Evolutionary conservation across 2,797 vertebrate species (phyloP).

Genomic region (Notolepis coatsorum): DNA sequence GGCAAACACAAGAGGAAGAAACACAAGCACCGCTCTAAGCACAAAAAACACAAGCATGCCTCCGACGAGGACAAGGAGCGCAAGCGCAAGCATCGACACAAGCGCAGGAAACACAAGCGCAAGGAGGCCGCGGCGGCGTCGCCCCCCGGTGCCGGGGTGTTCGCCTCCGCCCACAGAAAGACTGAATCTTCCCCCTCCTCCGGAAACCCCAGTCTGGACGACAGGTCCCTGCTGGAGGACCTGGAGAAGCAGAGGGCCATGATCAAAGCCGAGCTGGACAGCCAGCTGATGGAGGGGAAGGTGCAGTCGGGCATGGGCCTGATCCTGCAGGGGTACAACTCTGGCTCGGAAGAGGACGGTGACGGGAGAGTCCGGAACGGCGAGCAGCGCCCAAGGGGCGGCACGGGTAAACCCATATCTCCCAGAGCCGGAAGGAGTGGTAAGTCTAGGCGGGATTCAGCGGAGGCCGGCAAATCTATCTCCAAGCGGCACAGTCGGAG

Average conservation of each 20-base stretch:
- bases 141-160: constrained; percentile 8
- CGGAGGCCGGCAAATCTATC: constrained; percentile 85
- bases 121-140: constrained; percentile 84
- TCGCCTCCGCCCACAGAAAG: constrained; percentile 65
- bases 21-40: constrained; percentile 98
- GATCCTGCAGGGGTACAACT: constrained; percentile 97
- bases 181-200: constrained; percentile 73
- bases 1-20: constrained; percentile 98
- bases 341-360: constrained; percentile 96
- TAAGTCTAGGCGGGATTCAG: constrained; percentile 89
- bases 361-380: constrained; percentile 92
- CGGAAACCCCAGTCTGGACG: constrained; percentile 89
- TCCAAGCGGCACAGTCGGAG: constrained; percentile 90
- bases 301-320: constrained; percentile 97
- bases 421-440: constrained; percentile 73
- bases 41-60: constrained; percentile 98
- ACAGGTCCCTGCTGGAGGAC: constrained; percentile 95
- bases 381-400: constrained; percentile 84
- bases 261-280: constrained; percentile 99
- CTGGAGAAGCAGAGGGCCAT: constrained; percentile 98
- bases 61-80: constrained; percentile 95
- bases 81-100: constrained; percentile 96
- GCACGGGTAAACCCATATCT: constrained; percentile 73
- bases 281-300: constrained; percentile 93
- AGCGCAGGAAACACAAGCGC: constrained; percentile 97